These are phyloP conservation scores for Delichon dasypus DNA, from an alignment of 2,797 vertebrate species.

Conservation along the genomic window DNA sequence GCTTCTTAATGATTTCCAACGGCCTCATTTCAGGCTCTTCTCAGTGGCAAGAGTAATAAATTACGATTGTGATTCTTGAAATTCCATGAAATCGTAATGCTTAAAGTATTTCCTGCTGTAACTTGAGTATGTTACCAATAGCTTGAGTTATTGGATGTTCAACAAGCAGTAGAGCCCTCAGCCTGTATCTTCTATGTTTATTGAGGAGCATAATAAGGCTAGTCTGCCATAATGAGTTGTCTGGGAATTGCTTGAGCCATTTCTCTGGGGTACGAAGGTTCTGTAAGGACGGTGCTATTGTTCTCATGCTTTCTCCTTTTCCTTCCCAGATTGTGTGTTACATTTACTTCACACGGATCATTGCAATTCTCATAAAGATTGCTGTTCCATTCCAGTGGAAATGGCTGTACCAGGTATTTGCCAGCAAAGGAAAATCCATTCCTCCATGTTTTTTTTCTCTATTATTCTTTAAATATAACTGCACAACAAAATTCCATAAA, in stretches of 20 bases:
- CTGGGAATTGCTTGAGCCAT: neutral
- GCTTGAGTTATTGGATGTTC: neutral
- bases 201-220: neutral
- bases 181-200: neutral
- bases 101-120: slow-evolving; percentile 23
- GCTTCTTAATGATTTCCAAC: slow-evolving; percentile 22
- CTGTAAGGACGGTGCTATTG: neutral
- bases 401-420: slow-evolving; percentile 86
- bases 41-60: neutral
- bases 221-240: neutral
- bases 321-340: slow-evolving; percentile 84
- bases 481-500: neutral
- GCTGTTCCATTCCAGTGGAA: slow-evolving; percentile 90
- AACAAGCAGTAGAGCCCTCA: neutral
- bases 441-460: no score
- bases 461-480: neutral
- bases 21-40: neutral
- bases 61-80: neutral
- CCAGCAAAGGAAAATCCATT: neutral
- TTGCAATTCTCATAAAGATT: slow-evolving; percentile 87
- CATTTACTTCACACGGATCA: slow-evolving; percentile 89
- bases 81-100: neutral
- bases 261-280: neutral
- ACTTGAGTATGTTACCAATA: neutral
- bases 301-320: neutral